phyloP scores from a whole-genome alignment of 2,888 invertebrate genomes.

The Trachelus tabidus region DNA sequence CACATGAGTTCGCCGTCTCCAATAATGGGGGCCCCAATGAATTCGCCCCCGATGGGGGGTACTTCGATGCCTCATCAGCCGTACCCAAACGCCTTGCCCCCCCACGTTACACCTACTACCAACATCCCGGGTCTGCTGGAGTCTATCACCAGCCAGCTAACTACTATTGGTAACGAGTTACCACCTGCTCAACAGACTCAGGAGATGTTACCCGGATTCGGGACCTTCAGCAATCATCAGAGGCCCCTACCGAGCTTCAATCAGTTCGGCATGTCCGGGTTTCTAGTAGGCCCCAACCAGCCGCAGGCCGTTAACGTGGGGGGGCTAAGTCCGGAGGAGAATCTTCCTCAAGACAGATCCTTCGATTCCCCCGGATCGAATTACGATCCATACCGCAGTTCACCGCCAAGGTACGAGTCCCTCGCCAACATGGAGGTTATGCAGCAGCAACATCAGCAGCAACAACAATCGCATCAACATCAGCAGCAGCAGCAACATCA shows the following conservation, averaged over 20 bases:
- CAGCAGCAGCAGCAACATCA: slow-evolving; percentile 27
- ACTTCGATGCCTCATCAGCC: slow-evolving; percentile 66
- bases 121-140: slow-evolving; percentile 63
- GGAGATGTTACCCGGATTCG: slow-evolving; percentile 53
- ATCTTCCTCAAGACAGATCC: slow-evolving; percentile 67
- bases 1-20: slow-evolving; percentile 64
- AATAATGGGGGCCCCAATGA: slow-evolving; percentile 65
- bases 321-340: slow-evolving; percentile 76
- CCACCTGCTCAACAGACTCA: slow-evolving; percentile 63
- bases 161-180: slow-evolving; percentile 83
- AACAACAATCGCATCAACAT: slow-evolving; percentile 25
- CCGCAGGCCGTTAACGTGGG: slow-evolving; percentile 80
- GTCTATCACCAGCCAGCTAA: slow-evolving; percentile 71
- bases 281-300: slow-evolving; percentile 69
- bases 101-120: slow-evolving; percentile 83
- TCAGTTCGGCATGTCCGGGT: slow-evolving; percentile 71
- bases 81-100: slow-evolving; percentile 89
- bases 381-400: slow-evolving; percentile 43
- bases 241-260: slow-evolving; percentile 76
- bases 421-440: slow-evolving; percentile 36
- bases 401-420: slow-evolving; percentile 50
- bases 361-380: slow-evolving; percentile 55
- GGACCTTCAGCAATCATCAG: slow-evolving; percentile 56
- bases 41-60: slow-evolving; percentile 61
- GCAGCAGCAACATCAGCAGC: slow-evolving; percentile 35